Conservation (phyloP, 2,888 invertebrate species). For the Asteroscopus sphinx region DNA sequence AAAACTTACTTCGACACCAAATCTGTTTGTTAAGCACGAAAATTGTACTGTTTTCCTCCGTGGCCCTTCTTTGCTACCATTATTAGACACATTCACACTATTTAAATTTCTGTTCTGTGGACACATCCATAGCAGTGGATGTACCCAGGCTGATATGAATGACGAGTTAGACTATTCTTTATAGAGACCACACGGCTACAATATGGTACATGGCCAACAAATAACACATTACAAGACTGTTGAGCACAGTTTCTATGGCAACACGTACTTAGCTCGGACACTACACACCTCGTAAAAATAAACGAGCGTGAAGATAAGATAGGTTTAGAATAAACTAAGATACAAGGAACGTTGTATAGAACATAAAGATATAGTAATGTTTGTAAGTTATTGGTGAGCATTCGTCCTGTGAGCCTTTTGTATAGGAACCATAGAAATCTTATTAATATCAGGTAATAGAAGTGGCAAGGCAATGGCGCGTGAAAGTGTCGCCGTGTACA, state of each 20-base stretch:
- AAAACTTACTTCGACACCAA: no score
- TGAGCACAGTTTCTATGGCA: neutral
- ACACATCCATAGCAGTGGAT: no score
- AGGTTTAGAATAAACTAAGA: neutral
- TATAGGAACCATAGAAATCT: no score
- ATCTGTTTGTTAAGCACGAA: no score
- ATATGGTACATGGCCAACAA: neutral
- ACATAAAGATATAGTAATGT: neutral
- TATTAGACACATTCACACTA: no score
- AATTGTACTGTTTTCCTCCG: no score
- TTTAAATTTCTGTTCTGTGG: no score
- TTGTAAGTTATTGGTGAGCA: neutral
- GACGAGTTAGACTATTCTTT: neutral
- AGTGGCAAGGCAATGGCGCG: no score
- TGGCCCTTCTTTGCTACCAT: no score
- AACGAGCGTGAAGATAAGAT: neutral
- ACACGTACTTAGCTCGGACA: neutral
- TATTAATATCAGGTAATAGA: no score
- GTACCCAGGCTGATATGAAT: no score
- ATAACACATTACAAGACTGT: neutral
- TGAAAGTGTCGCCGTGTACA: no score
- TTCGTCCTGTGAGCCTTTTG: neutral
- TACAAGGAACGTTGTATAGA: neutral
- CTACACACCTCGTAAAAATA: conserved; percentile 3
- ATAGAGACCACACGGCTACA: neutral